Percentiles rank a stretch among this genome's conserved stretches.
Conservation (phyloP, 2,888 invertebrate genomes). For the Gerosis bhagava region DNA sequence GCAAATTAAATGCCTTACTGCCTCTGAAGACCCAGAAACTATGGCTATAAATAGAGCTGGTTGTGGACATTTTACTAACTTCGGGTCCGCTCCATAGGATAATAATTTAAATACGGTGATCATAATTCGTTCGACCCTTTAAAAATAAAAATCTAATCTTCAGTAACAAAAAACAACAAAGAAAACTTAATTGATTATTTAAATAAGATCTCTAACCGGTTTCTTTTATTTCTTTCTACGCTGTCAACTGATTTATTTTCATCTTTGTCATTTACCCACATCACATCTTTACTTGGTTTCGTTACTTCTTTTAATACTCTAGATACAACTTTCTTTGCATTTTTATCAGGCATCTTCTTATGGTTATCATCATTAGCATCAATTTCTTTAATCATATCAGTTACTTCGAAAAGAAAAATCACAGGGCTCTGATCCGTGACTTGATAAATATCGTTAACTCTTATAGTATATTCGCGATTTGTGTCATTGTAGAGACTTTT, state of each 20-base stretch:
- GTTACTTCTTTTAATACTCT: conserved; percentile 45
- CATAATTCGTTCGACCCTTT: conserved; percentile 53
- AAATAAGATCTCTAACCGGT: conserved; percentile 49
- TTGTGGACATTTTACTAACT: conserved; percentile 55
- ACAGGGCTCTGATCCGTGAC: conserved; percentile 26
- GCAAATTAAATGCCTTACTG: conserved; percentile 48
- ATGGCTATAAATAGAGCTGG: conserved; percentile 56
- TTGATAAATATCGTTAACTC: conserved; percentile 43
- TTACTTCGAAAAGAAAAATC: conserved; percentile 54
- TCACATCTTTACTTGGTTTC: conserved; percentile 49
- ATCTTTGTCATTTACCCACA: conserved; percentile 46
- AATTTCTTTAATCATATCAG: conserved; percentile 50
- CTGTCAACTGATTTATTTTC: conserved; percentile 39
- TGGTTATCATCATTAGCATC: conserved; percentile 45
- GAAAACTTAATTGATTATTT: too few relatives aligned
- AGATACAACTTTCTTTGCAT: conserved; percentile 41
- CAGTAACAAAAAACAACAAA: too few relatives aligned
- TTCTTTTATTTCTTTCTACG: conserved; percentile 42
- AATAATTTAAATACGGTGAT: conserved; percentile 54
- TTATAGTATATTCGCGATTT: conserved; percentile 44
- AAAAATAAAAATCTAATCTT: conserved; percentile 8
- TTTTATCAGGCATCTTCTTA: conserved; percentile 47
- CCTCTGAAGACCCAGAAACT: conserved; percentile 44
- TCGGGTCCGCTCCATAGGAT: conserved; percentile 57
- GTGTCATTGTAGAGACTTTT: conserved; percentile 42